Evolutionary conservation across 2,888 invertebrate species (phyloP).

Genomic region (Nowickia ferox): DNA sequence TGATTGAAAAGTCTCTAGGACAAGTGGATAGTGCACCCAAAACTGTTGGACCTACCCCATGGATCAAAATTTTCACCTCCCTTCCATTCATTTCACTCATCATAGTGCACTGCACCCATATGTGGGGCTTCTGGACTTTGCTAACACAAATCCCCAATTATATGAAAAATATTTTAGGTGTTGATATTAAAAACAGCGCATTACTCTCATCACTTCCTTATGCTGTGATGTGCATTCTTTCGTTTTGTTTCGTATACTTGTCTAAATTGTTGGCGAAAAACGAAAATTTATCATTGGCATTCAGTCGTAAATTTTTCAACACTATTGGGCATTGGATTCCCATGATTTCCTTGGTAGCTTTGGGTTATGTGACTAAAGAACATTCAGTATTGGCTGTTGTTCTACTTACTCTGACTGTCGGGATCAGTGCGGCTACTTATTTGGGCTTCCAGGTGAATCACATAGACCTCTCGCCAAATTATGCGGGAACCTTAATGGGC

Average conservation of each 20-base stretch:
- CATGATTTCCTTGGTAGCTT: slow-evolving; percentile 86
- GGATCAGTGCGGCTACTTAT: slow-evolving; percentile 90
- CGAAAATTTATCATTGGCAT: slow-evolving; percentile 79
- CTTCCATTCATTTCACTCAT: slow-evolving; percentile 91
- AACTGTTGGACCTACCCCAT: slow-evolving; percentile 85
- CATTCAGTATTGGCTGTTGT: slow-evolving; percentile 85
- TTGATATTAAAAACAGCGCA: slow-evolving; percentile 89
- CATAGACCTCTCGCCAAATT: slow-evolving; percentile 93
- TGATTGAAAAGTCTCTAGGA: slow-evolving; percentile 87
- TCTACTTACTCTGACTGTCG: slow-evolving; percentile 89
- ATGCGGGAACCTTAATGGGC: slow-evolving; percentile 93
- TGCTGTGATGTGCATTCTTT: slow-evolving; percentile 88
- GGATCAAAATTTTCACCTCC: slow-evolving; percentile 89
- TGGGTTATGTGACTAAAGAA: slow-evolving; percentile 84
- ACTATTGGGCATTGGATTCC: slow-evolving; percentile 88
- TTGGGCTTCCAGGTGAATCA: slow-evolving; percentile 92
- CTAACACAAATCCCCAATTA: slow-evolving; percentile 92
- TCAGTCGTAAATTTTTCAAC: slow-evolving; percentile 85
- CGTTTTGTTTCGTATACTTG: slow-evolving; percentile 88
- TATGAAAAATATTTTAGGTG: slow-evolving; percentile 89
- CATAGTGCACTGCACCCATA: slow-evolving; percentile 89
- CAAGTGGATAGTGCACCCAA: slow-evolving; percentile 78
- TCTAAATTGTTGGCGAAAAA: slow-evolving; percentile 85
- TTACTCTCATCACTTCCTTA: slow-evolving; percentile 89
- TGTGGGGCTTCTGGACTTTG: slow-evolving; percentile 92